Conservation (phyloP, 1,140 invertebrate genomes). For the Mya arenaria region DNA sequence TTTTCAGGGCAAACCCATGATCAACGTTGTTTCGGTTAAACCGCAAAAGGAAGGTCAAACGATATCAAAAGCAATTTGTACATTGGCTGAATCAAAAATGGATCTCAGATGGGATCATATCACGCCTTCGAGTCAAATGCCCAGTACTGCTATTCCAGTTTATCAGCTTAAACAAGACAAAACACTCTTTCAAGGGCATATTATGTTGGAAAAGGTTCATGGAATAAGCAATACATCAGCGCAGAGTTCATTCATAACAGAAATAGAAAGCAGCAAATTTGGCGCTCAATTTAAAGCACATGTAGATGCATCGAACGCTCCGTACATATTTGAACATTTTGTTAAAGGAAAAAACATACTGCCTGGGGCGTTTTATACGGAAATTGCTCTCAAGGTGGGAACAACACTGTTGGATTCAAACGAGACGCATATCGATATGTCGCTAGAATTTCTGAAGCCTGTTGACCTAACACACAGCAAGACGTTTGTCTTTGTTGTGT, state of each 20-base stretch:
- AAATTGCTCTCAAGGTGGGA: constrained; percentile 44
- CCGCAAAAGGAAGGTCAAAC: constrained; percentile 15
- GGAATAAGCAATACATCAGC: not conserved
- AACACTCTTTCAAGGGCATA: not conserved
- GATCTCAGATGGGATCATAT: constrained; percentile 52
- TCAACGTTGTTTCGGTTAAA: constrained; percentile 43
- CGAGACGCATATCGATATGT: not conserved
- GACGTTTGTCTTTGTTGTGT: not conserved
- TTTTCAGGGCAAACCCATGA: not conserved
- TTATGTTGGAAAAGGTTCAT: not conserved
- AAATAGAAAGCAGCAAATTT: not conserved
- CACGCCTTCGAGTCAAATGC: not conserved
- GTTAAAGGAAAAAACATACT: constrained; percentile 27
- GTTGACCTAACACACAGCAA: not conserved
- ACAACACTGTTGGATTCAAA: not conserved
- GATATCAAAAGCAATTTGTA: constrained; percentile 27
- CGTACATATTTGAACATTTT: constrained; percentile 47
- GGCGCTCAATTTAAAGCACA: not conserved
- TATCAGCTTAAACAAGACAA: constrained; percentile 1
- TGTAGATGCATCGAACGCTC: constrained; percentile 14
- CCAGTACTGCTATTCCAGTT: constrained; percentile 8
- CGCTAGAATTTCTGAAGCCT: constrained; percentile 32
- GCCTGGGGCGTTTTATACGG: constrained; percentile 47
- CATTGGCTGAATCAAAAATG: constrained; percentile 52
- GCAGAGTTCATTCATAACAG: not conserved